phyloP scores from a whole-genome alignment of 2,113 vertebrate genomes.

The Syngnathus scovelli region DNA sequence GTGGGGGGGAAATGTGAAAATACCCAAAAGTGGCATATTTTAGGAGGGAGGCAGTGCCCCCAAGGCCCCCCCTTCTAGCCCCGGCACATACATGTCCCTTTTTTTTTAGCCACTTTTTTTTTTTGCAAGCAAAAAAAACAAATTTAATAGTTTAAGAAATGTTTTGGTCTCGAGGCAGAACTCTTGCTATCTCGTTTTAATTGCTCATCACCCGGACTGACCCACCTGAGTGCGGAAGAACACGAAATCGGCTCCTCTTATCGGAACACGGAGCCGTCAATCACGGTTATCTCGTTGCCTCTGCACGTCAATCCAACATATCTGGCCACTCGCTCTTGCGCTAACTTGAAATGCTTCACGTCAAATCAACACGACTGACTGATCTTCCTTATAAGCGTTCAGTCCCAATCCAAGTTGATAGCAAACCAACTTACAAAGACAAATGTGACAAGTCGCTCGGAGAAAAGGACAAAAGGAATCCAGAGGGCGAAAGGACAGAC shows the following conservation, averaged over 20 bases:
- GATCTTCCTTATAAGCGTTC: background rate
- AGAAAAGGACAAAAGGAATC: slow-evolving; percentile 25
- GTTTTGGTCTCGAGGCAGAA: background rate
- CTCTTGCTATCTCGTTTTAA: background rate
- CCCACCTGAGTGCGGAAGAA: slow-evolving; percentile 13
- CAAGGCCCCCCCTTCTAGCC: too few relatives aligned
- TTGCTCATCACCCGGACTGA: background rate
- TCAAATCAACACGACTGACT: background rate
- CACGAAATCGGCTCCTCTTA: slow-evolving; percentile 12
- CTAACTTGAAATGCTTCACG: background rate
- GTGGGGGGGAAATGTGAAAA: too few relatives aligned
- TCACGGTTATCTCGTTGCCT: slow-evolving; percentile 21
- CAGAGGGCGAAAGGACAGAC: slow-evolving; percentile 31
- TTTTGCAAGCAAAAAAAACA: too few relatives aligned
- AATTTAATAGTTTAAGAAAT: background rate
- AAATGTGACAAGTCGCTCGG: too few relatives aligned
- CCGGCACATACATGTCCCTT: too few relatives aligned
- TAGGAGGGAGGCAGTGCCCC: too few relatives aligned
- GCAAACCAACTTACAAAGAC: background rate
- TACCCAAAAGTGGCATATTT: too few relatives aligned
- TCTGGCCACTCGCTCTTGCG: background rate
- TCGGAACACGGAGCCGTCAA: slow-evolving; percentile 24
- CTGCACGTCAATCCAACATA: slow-evolving; percentile 13
- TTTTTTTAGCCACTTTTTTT: too few relatives aligned
- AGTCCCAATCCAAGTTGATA: background rate